phyloP scores from a whole-genome alignment of 2,888 invertebrate species.

The Zeuzera pyrina region DNA sequence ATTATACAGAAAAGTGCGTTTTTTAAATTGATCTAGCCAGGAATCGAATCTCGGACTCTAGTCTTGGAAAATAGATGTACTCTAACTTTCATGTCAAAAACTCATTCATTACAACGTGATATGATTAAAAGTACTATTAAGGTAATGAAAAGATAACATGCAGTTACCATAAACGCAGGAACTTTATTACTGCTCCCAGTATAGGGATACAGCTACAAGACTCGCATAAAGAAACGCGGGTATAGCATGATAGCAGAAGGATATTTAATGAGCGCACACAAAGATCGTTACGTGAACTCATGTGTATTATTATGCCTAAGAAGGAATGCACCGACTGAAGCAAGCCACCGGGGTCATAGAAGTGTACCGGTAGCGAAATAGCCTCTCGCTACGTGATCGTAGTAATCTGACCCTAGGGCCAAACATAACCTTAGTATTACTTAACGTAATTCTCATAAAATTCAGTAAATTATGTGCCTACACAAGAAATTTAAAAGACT shows the following conservation, averaged over 20 bases:
- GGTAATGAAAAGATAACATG: too few relatives aligned
- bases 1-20: too few relatives aligned
- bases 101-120: too few relatives aligned
- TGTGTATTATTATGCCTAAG: conserved; percentile 68
- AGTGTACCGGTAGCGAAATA: conserved; percentile 49
- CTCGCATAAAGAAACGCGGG: conserved; percentile 31
- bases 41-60: too few relatives aligned
- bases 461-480: background rate
- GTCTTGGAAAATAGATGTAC: too few relatives aligned
- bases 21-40: too few relatives aligned
- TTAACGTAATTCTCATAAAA: background rate
- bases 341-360: conserved; percentile 58
- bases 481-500: too few relatives aligned
- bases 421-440: conserved; percentile 5
- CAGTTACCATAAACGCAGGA: conserved; percentile 9
- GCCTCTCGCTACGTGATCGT: conserved; percentile 11
- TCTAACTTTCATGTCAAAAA: too few relatives aligned
- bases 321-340: conserved; percentile 64
- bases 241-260: conserved; percentile 40
- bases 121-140: too few relatives aligned
- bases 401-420: conserved; percentile 8
- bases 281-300: conserved; percentile 56
- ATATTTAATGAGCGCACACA: conserved; percentile 57
- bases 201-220: conserved; percentile 26
- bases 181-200: conserved; percentile 13